Conservation (phyloP, 2,888 invertebrate species). For the Ecliptopera silaceata region DNA sequence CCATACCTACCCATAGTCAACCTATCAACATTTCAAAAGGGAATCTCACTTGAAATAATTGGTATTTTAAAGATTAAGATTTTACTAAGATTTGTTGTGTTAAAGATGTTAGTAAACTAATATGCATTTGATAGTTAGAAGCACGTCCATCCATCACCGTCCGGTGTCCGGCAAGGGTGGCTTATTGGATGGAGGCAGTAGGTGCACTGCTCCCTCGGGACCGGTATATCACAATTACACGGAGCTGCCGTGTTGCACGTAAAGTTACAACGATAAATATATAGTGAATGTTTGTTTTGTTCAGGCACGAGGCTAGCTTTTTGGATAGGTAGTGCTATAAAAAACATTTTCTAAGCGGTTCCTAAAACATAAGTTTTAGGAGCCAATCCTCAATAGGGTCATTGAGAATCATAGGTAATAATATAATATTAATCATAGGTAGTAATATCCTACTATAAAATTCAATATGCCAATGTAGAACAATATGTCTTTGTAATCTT, state of each 20-base stretch:
- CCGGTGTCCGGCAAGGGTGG: conserved; percentile 45
- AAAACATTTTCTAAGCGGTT: background rate
- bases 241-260: conserved; percentile 58
- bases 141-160: conserved; percentile 32
- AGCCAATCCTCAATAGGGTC: too few relatives aligned
- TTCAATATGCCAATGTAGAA: too few relatives aligned
- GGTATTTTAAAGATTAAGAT: too few relatives aligned
- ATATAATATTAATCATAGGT: too few relatives aligned
- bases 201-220: conserved; percentile 54
- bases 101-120: background rate
- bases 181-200: conserved; percentile 37
- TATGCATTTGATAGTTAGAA: conserved; percentile 27
- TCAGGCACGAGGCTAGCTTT: conserved; percentile 7
- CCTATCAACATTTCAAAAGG: too few relatives aligned
- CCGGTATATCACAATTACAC: conserved; percentile 77
- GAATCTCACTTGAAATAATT: too few relatives aligned
- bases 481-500: too few relatives aligned
- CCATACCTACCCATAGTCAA: too few relatives aligned
- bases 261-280: conserved; percentile 44
- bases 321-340: conserved; percentile 1
- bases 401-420: too few relatives aligned
- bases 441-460: too few relatives aligned
- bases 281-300: conserved; percentile 40
- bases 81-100: background rate
- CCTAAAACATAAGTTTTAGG: too few relatives aligned